These are phyloP conservation scores for Accipiter cooperii DNA, from an alignment of 2,113 vertebrate species.

Conservation along the genomic window DNA sequence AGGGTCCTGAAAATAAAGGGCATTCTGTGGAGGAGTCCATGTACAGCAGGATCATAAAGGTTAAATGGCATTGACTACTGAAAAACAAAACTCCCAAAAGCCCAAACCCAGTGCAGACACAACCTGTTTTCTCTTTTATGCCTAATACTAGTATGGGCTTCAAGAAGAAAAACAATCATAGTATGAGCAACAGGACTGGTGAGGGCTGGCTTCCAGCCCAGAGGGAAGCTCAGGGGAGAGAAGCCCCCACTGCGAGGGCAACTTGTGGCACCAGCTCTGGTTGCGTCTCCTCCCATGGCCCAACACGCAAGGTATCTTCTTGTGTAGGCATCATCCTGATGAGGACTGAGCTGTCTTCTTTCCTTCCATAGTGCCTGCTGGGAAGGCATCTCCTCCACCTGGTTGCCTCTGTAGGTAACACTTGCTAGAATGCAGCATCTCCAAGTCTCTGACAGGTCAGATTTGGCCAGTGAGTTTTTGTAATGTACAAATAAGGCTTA, in stretches of 20 bases:
- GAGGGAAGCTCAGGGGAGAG: not conserved
- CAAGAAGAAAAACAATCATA: not conserved
- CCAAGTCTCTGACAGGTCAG: not conserved
- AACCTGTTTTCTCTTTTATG: not conserved
- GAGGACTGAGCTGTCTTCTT: not conserved
- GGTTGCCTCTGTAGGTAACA: not conserved
- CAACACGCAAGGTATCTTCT: rapidly evolving
- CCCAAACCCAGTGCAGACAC: not conserved
- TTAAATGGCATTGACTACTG: not conserved
- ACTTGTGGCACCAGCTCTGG: not conserved
- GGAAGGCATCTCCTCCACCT: not conserved
- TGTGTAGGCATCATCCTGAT: not conserved
- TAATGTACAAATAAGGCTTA: not conserved
- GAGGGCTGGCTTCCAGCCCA: not conserved
- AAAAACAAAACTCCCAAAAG: not conserved
- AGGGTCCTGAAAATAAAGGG: not conserved
- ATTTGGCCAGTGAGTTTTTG: not conserved
- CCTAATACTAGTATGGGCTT: not conserved
- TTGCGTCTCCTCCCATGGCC: not conserved
- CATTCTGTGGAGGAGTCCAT: not conserved
- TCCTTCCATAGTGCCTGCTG: not conserved
- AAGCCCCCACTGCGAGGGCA: rapidly evolving
- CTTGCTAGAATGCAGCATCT: not conserved
- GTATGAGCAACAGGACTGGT: not conserved
- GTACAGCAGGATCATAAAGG: not conserved